A percentile compares a stretch with the other conserved stretches of the same genome.
These are phyloP conservation scores for Eumerus sabulonum DNA, from an alignment of 2,888 invertebrate species.

Conservation along the genomic window DNA sequence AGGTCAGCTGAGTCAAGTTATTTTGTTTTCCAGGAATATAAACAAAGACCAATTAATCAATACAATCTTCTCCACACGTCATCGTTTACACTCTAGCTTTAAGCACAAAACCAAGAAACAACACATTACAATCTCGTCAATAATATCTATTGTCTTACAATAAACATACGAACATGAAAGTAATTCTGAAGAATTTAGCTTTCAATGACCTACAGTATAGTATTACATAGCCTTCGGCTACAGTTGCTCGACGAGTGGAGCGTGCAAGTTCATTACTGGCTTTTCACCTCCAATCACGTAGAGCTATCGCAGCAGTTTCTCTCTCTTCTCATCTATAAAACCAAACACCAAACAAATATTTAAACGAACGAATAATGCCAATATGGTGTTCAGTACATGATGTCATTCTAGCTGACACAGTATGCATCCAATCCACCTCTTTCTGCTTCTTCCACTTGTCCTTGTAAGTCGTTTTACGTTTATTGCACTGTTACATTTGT, in stretches of 20 bases:
- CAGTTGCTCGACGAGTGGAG: slow-evolving; percentile 15
- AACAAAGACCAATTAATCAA: too few relatives aligned
- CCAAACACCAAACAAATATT: slow-evolving; percentile 39
- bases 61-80: too few relatives aligned
- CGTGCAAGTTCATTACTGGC: slow-evolving; percentile 35
- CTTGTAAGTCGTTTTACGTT: slow-evolving; percentile 40
- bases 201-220: slow-evolving; percentile 36
- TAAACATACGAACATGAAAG: too few relatives aligned
- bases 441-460: slow-evolving; percentile 31
- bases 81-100: too few relatives aligned
- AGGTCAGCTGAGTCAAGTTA: too few relatives aligned
- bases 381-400: slow-evolving; percentile 42
- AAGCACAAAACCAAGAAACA: too few relatives aligned
- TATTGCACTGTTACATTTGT: background rate
- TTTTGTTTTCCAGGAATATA: too few relatives aligned
- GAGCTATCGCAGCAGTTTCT: slow-evolving; percentile 32
- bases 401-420: slow-evolving; percentile 44
- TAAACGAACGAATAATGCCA: slow-evolving; percentile 36
- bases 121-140: too few relatives aligned
- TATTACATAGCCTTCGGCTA: slow-evolving; percentile 39
- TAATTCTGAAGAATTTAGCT: background rate
- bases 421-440: slow-evolving; percentile 39
- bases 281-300: slow-evolving; percentile 49
- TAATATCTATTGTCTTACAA: too few relatives aligned
- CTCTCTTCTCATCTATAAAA: slow-evolving; percentile 4